phyloP scores from a whole-genome alignment of 2,113 vertebrate genomes.

The Clarias macrocephalus region DNA sequence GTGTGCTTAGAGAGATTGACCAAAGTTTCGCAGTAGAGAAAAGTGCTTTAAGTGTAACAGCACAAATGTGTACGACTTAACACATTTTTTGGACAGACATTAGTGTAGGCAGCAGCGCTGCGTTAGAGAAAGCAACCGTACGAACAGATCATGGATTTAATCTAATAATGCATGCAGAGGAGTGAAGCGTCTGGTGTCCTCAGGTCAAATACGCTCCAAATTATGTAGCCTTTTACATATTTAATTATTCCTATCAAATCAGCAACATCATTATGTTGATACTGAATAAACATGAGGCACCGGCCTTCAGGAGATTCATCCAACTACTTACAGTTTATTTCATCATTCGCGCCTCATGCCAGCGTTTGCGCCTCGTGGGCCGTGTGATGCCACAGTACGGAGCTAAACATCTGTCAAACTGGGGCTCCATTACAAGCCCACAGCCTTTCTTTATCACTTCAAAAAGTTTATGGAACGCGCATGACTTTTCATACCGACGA shows the following conservation, averaged over 20 bases:
- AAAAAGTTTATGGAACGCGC: not conserved
- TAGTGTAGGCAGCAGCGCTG: slow-evolving; percentile 77
- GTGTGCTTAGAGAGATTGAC: slow-evolving; percentile 62
- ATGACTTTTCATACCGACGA: not conserved
- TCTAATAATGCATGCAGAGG: slow-evolving; percentile 69
- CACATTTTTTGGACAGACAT: slow-evolving; percentile 75
- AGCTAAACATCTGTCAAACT: slow-evolving; percentile 2
- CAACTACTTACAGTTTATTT: slow-evolving; percentile 13
- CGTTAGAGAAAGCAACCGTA: slow-evolving; percentile 93
- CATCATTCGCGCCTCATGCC: slow-evolving; percentile 21
- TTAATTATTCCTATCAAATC: not conserved
- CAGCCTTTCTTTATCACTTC: not conserved
- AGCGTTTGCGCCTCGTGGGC: not conserved
- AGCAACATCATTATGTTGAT: not conserved
- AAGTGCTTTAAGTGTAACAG: not conserved
- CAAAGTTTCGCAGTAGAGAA: slow-evolving; percentile 42
- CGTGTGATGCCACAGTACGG: not conserved
- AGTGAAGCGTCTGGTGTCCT: slow-evolving; percentile 27
- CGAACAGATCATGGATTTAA: slow-evolving; percentile 86
- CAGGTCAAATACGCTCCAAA: not conserved
- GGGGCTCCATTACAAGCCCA: not conserved
- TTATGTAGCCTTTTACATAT: not conserved
- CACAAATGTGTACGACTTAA: not conserved
- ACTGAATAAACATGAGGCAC: slow-evolving; percentile 32
- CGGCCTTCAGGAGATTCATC: not conserved